These are phyloP conservation scores for Leptatherina wallacei DNA, from an alignment of 2,797 vertebrate genomes.

Conservation along the genomic window DNA sequence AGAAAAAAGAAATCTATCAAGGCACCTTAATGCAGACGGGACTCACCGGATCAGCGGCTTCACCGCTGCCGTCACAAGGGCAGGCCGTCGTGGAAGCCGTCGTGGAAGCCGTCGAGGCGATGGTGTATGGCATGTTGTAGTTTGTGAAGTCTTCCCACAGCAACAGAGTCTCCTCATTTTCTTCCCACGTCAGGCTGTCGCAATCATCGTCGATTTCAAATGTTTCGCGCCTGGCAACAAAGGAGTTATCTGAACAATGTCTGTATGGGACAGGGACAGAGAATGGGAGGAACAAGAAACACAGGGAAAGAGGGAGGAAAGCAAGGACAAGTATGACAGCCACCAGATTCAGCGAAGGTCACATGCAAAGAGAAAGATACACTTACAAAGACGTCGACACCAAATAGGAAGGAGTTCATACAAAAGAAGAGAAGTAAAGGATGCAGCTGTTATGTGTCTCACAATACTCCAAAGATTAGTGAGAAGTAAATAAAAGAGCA, in stretches of 20 bases:
- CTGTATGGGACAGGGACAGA: constrained; percentile 65
- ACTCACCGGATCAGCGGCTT: constrained; percentile 80
- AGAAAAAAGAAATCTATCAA: constrained; percentile 20
- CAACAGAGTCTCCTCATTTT: constrained; percentile 94
- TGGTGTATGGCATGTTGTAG: constrained; percentile 86
- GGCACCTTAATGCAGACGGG: constrained; percentile 1
- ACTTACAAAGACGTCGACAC: constrained; percentile 1
- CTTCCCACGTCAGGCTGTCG: constrained; percentile 97
- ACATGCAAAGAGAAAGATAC: constrained; percentile 44
- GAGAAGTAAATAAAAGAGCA: constrained; percentile 7
- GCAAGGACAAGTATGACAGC: constrained; percentile 55
- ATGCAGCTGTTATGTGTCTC: constrained; percentile 2
- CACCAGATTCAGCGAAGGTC: constrained; percentile 45
- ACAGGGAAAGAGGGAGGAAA: constrained; percentile 26
- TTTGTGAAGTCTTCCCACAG: constrained; percentile 98
- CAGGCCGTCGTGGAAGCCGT: not conserved
- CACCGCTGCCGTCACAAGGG: constrained; percentile 78
- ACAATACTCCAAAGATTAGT: not conserved
- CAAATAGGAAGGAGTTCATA: constrained; percentile 21
- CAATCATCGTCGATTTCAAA: constrained; percentile 97
- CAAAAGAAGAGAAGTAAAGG: constrained; percentile 20
- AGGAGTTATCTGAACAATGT: constrained; percentile 86
- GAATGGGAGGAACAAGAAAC: constrained; percentile 24
- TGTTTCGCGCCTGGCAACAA: constrained; percentile 89
- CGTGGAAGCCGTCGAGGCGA: constrained; percentile 35